These are phyloP conservation scores for Crotalus tigris DNA, from an alignment of 2,113 vertebrate genomes.

Conservation along the genomic window DNA sequence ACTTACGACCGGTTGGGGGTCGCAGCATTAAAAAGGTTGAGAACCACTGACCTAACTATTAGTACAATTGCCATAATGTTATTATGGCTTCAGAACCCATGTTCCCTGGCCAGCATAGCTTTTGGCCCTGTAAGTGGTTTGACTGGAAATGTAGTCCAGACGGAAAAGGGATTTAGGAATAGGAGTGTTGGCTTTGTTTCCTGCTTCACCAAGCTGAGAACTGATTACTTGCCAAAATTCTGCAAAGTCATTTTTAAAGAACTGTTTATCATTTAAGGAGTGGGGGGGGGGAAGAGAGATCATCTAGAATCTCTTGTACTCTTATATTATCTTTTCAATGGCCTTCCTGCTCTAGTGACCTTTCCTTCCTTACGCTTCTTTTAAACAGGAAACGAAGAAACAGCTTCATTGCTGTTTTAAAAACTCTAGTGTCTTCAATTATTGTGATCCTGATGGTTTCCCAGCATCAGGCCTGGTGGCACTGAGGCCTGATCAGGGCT, in stretches of 20 bases:
- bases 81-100: not conserved
- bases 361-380: not conserved
- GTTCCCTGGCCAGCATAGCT: not conserved
- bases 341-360: not conserved
- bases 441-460: not conserved
- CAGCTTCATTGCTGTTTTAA: not conserved
- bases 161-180: not conserved
- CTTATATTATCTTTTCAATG: not conserved
- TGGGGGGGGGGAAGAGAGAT: not conserved
- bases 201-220: not conserved
- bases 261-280: not conserved
- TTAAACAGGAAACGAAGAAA: not conserved
- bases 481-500: not conserved
- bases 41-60: no score
- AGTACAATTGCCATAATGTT: not conserved
- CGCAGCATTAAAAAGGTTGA: no score
- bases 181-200: not conserved
- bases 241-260: not conserved
- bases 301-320: not conserved
- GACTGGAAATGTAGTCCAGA: not conserved
- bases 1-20: no score
- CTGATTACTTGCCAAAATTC: not conserved
- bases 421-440: not conserved
- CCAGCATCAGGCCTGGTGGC: no score
- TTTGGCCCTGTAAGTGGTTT: not conserved